Percentiles rank a stretch among this genome's conserved stretches.
Conservation (phyloP, 2,797 vertebrate species). For the Fundulus diaphanus region DNA sequence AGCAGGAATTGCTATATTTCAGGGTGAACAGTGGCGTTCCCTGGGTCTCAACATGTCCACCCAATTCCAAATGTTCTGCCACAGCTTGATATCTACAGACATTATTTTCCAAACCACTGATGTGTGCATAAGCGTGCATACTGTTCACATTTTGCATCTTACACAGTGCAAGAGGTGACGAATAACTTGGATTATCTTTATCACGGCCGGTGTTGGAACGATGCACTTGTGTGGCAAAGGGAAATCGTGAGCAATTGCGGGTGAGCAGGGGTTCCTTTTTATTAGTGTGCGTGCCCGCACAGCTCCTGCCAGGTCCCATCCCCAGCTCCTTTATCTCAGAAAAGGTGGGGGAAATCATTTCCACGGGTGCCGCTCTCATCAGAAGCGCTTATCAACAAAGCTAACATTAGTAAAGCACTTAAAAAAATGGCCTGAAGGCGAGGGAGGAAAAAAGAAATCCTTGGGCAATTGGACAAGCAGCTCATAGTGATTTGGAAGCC, state of each 20-base stretch:
- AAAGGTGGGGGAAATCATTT: conserved; percentile 56
- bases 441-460: conserved; percentile 52
- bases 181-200: conserved; percentile 35
- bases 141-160: conserved; percentile 49
- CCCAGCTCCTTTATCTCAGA: conserved; percentile 62
- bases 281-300: conserved; percentile 65
- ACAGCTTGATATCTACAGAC: conserved; percentile 57
- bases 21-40: conserved; percentile 33
- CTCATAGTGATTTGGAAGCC: conserved; percentile 35
- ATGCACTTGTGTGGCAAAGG: conserved; percentile 30
- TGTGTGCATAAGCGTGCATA: conserved; percentile 35
- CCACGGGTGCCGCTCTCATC: conserved; percentile 66
- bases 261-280: conserved; percentile 36
- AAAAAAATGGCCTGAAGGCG: conserved; percentile 50
- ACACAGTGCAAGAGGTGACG: conserved; percentile 24
- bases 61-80: conserved; percentile 55
- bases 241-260: conserved; percentile 32
- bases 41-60: conserved; percentile 37
- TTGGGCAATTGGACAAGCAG: conserved; percentile 46
- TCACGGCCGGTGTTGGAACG: conserved; percentile 25
- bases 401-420: conserved; percentile 75
- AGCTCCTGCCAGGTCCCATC: conserved; percentile 64
- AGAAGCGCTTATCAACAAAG: conserved; percentile 73
- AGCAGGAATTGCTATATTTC: conserved; percentile 47
- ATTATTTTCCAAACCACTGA: conserved; percentile 57